Evolutionary conservation across 2,888 invertebrate genomes (phyloP), one percentile per base, ranked within the genome.

Genomic region (Meandrusa payeni): DNA sequence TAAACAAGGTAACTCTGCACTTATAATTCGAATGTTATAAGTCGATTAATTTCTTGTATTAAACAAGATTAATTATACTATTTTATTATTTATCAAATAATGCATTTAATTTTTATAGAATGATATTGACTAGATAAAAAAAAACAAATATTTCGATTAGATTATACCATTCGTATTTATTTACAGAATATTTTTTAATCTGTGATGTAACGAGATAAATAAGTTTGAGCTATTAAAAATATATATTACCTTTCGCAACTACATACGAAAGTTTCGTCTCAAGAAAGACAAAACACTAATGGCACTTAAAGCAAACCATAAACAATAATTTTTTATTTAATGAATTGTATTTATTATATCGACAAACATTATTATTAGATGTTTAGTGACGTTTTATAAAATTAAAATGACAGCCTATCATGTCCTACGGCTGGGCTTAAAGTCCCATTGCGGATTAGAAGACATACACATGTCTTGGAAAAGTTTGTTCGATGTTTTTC

Each of bases 41-140:
- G 17, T 31, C 12, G 24, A 24, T 20, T 19, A 9, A n/a, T 10
- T 12, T 23, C 29, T 36, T 31, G 20, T 12, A 1, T 9, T 20
- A 5, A 23, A 33, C 26, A 34, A 29, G 26, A 40, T 11, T 31
- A 7, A 20, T 37, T 20, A 31, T 15, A 9, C 15, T 15, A 15
- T 28, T 13, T 36, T 32, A 12, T 19, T 9, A 5, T 15, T 15
- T 27, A 23, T 34, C 12, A 2, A 24, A 13, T 24, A 24, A 17
- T 23, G 22, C 7, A 13, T 20, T 27, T 27, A 0, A 17, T 17
- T 29, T 34, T 32, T 13, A 42, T 20, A 26, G 50, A 57, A 58
- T 59, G 46, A 62, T 59, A 61, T 61, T 75, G 74, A 76, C 75
- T 68, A 66, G 66, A 66, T 54, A 52, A 50, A 52, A 56, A n/a